Evolutionary conservation across 2,113 vertebrate genomes (phyloP).

Genomic region (Aix galericulata): DNA sequence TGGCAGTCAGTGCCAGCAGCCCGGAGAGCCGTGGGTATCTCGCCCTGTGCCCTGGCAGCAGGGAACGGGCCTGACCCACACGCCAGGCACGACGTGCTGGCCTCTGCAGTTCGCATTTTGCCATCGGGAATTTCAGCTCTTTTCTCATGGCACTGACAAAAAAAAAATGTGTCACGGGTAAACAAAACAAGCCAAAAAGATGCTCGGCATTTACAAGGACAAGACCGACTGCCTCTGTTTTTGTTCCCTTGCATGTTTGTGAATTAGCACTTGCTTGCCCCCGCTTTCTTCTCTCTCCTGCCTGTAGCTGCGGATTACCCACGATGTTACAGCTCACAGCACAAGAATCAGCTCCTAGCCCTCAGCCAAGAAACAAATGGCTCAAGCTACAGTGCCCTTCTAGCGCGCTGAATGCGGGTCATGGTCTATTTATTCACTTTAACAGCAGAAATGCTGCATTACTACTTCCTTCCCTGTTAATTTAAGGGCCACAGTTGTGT

Average conservation of each 20-base stretch:
- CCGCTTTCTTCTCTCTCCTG: not conserved
- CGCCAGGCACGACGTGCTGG: not conserved
- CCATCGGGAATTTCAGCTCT: not conserved
- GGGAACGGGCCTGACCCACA: not conserved
- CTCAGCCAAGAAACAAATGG: not conserved
- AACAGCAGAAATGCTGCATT: not conserved
- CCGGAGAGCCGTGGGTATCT: not conserved
- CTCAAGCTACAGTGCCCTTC: not conserved
- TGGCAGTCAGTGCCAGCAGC: not conserved
- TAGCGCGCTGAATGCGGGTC: not conserved
- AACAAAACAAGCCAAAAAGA: not conserved
- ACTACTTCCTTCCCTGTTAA: not conserved
- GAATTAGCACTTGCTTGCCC: not conserved
- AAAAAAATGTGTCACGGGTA: not conserved
- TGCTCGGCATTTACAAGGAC: not conserved
- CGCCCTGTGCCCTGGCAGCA: not conserved
- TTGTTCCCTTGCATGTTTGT: not conserved
- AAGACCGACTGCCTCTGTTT: not conserved
- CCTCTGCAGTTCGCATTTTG: not conserved
- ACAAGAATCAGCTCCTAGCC: not conserved
- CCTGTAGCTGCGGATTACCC: not conserved
- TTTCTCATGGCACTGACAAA: not conserved
- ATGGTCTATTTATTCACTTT: not conserved
- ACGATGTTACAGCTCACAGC: fast-evolving
- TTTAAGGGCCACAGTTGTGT: not conserved